Evolutionary conservation across 2,113 vertebrate species (phyloP), one percentile per base, ranked within the genome.

Genomic region (Butastur rufipennis): DNA sequence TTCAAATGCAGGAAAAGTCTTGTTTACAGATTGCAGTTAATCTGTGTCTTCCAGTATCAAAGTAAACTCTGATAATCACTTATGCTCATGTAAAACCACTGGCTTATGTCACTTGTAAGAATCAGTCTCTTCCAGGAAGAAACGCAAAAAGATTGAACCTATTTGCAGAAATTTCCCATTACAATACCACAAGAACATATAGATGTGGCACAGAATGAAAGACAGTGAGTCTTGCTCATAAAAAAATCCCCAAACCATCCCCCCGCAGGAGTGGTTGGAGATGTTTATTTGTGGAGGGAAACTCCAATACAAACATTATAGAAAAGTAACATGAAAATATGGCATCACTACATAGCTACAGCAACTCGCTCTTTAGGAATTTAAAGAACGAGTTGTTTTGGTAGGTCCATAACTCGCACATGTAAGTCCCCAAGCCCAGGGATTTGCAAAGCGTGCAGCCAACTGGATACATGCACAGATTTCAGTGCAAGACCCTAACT

Each of bases 381-480:
- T 48, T 32, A 43, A 63, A 68, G 84, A 55, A 8, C 8, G 19
- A 50, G 16, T 5, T 32, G 10, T 32, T 91, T 9, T 9, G 36
- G 71, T 4, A 40, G 52, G 34, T 62, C 59, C 4, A 0, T 20
- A 55, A 45, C 48, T 61, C 38, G 0, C 25, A 1, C 0, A 4
- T 7, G 19, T 2, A 38, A 71, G 1, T 42, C 53, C 31, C 34
- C 34, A 45, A 79, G 40, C n/a, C 9, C 62, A 7, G 17, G 22
- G 58, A 12, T 53, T 1, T 36, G 31, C 47, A 72, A 38, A 85
- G 42, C 1, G 0, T 7, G 13, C 45, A 67, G 71, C 45, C 83
- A 86, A 13, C 55, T 36, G 50, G 58, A 20, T 4, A 38, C 15
- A 21, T 0, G 0, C 20, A 32, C 0, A 0, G 29, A 42, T n/a